Conservation (phyloP, 2,113 vertebrate genomes). For the Chauna torquata region DNA sequence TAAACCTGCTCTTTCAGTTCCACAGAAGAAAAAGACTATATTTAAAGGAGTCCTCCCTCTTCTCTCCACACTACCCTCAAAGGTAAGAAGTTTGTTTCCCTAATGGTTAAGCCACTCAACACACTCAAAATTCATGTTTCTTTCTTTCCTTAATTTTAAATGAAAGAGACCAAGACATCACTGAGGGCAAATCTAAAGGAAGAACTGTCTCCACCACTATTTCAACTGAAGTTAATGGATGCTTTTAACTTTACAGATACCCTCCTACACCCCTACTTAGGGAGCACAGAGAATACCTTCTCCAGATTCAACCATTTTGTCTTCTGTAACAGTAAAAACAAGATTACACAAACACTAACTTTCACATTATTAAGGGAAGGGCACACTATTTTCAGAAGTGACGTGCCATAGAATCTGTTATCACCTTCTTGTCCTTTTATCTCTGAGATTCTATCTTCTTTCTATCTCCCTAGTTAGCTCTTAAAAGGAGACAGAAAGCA, state of each 20-base stretch:
- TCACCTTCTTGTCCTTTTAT: not conserved
- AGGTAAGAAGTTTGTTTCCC: not conserved
- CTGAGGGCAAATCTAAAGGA: not conserved
- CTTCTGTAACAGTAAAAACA: not conserved
- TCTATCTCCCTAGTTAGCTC: not conserved
- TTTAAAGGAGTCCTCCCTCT: not conserved
- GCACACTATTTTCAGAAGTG: conserved; percentile 9
- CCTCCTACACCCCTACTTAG: not conserved
- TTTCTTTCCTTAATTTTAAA: not conserved
- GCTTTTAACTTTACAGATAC: not conserved
- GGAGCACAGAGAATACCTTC: not conserved
- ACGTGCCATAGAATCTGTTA: not conserved
- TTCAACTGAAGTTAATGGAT: not conserved
- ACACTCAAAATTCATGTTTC: not conserved
- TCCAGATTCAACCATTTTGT: not conserved
- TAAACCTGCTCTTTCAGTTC: not conserved
- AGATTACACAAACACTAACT: not conserved
- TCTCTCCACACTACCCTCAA: not conserved
- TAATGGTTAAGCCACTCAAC: not conserved
- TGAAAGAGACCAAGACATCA: not conserved
- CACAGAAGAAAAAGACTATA: not conserved
- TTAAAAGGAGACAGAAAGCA: conserved; percentile 29
- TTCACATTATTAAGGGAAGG: not conserved
- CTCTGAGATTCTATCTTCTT: not conserved
- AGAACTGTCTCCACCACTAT: not conserved